Evolutionary conservation across 2,797 vertebrate species (phyloP).

Genomic region (Catostomus latipinnis): DNA sequence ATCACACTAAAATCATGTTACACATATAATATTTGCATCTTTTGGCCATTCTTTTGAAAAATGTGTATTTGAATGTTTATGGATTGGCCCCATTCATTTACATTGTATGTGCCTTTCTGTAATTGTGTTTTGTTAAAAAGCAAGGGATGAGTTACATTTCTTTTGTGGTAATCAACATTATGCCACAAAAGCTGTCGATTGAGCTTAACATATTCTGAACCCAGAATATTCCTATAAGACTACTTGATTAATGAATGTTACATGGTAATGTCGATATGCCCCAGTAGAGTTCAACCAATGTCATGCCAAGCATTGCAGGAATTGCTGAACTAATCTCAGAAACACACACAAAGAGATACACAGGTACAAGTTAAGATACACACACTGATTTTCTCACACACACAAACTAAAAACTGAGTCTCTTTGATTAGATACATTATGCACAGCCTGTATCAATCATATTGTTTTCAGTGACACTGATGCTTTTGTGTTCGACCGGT

Average conservation of each 20-base stretch:
- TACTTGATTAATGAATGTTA: conserved; percentile 37
- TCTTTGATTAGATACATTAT: conserved; percentile 34
- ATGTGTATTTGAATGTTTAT: no score
- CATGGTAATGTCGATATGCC: conserved; percentile 5
- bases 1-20: no score
- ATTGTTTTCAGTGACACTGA: conserved; percentile 45
- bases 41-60: no score
- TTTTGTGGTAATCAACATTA: no score
- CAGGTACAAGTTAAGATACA: conserved; percentile 22
- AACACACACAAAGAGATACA: conserved; percentile 31
- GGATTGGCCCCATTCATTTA: no score
- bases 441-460: conserved; percentile 32
- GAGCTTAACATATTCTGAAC: no score
- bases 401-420: conserved; percentile 17
- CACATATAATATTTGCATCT: no score
- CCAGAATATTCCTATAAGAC: neutral
- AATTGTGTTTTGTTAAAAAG: no score
- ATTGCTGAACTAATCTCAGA: neutral
- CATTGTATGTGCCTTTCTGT: no score
- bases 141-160: no score
- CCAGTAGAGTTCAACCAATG: conserved; percentile 1
- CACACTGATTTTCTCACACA: neutral
- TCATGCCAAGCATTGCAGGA: neutral
- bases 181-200: no score
- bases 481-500: conserved; percentile 25